A percentile compares a stretch with the other conserved stretches of the same genome.
These are phyloP conservation scores for Arctia plantaginis DNA, from an alignment of 2,888 invertebrate species.

Conservation along the genomic window DNA sequence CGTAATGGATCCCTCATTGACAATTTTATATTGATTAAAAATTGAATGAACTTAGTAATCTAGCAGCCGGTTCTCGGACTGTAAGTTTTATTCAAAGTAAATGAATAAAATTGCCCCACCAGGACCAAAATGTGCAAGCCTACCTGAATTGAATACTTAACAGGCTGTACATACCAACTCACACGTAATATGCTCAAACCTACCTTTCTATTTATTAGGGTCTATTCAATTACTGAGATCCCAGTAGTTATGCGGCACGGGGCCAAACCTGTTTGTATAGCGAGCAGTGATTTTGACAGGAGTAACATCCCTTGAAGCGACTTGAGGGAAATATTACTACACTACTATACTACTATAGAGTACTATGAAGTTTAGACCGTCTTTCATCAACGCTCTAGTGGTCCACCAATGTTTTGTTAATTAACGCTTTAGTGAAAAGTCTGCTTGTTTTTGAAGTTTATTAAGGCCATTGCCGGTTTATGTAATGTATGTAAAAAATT, in stretches of 20 bases:
- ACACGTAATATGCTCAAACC: conserved; percentile 15
- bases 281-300: conserved; percentile 35
- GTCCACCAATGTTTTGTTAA: not conserved
- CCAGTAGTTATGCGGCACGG: not conserved
- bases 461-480: not conserved
- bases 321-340: conserved; percentile 31
- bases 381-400: not conserved
- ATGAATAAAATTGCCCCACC: not conserved
- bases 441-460: not conserved
- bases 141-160: not conserved
- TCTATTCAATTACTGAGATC: conserved; percentile 28
- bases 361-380: conserved; percentile 16
- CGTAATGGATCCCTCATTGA: no score
- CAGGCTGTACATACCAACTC: not conserved
- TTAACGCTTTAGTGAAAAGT: not conserved
- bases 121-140: not conserved
- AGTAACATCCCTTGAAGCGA: conserved; percentile 25
- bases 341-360: conserved; percentile 12
- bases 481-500: not conserved
- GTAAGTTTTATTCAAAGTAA: not conserved
- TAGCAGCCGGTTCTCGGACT: no score
- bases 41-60: not conserved
- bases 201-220: conserved; percentile 26
- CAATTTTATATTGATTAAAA: not conserved
- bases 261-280: conserved; percentile 18